These are phyloP conservation scores for Periophthalmodon schlosseri DNA, from an alignment of 2,113 vertebrate genomes.

Conservation along the genomic window DNA sequence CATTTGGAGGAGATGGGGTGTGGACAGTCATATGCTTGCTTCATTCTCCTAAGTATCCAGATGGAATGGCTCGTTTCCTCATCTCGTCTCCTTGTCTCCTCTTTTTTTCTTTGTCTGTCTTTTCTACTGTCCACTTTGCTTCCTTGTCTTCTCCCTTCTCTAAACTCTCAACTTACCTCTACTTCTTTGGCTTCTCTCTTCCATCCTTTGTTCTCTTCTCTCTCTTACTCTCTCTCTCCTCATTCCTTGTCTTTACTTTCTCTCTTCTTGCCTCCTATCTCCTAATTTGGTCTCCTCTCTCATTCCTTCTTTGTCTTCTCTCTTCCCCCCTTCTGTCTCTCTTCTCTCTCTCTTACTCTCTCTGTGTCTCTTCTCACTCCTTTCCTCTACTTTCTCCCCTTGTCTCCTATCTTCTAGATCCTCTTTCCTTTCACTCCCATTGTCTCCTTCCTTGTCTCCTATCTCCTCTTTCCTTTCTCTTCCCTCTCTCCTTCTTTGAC, in stretches of 20 bases:
- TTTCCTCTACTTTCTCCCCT: neutral
- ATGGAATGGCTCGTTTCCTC: conserved; percentile 35
- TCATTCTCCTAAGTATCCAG: conserved; percentile 34
- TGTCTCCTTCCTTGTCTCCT: neutral
- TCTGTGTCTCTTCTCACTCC: neutral
- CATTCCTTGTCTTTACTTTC: neutral
- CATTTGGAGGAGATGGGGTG: conserved; percentile 42
- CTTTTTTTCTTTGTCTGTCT: neutral
- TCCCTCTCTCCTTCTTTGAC: neutral
- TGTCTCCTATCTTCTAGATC: neutral
- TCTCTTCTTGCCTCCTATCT: neutral
- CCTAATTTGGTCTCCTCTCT: neutral
- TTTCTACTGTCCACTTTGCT: neutral
- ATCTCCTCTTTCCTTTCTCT: neutral
- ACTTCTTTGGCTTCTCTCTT: neutral
- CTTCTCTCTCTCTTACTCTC: neutral
- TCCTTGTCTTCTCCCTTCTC: neutral
- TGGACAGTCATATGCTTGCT: conserved; percentile 31
- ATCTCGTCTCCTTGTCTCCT: conserved; percentile 4
- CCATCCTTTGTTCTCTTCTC: conserved; percentile 4
- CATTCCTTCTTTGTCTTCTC: conserved; percentile 8
- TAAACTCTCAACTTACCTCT: neutral
- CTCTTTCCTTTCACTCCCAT: too few relatives aligned
- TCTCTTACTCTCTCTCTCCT: conserved; percentile 2
- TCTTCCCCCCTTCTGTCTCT: neutral